Conservation (phyloP, 2,888 invertebrate species). For the Caenorhabditis sinica region DNA sequence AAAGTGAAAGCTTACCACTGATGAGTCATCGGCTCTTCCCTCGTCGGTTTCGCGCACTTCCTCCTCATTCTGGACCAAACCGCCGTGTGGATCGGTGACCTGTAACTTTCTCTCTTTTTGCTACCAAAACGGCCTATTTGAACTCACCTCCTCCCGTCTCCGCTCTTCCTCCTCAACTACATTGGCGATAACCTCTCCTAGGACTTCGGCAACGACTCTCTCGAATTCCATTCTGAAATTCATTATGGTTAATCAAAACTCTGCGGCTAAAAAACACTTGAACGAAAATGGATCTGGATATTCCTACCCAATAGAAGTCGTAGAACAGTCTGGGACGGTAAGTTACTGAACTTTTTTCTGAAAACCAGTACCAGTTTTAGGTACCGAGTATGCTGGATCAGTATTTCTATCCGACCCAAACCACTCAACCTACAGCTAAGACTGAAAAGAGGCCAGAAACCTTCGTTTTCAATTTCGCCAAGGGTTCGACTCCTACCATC, state of each 20-base stretch:
- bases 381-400: not conserved
- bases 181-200: not conserved
- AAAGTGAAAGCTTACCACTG: not conserved
- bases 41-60: not conserved
- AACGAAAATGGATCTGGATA: not conserved
- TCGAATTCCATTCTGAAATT: not conserved
- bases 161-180: not conserved
- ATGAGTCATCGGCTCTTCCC: not conserved
- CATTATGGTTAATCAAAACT: not conserved
- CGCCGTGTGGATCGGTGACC: not conserved
- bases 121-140: not conserved
- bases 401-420: not conserved
- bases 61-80: not conserved
- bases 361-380: not conserved
- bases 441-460: not conserved
- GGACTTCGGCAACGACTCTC: not conserved
- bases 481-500: not conserved
- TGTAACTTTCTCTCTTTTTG: not conserved
- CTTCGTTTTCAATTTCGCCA: slow-evolving; percentile 8
- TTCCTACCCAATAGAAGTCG: not conserved
- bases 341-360: not conserved
- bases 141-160: not conserved
- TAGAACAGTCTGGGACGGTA: not conserved
- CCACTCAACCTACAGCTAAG: not conserved
- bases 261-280: not conserved